Percentiles rank a stretch among this genome's conserved stretches.
These are phyloP conservation scores for Okamejei kenojei DNA, from an alignment of 2,797 vertebrate genomes.

Conservation along the genomic window DNA sequence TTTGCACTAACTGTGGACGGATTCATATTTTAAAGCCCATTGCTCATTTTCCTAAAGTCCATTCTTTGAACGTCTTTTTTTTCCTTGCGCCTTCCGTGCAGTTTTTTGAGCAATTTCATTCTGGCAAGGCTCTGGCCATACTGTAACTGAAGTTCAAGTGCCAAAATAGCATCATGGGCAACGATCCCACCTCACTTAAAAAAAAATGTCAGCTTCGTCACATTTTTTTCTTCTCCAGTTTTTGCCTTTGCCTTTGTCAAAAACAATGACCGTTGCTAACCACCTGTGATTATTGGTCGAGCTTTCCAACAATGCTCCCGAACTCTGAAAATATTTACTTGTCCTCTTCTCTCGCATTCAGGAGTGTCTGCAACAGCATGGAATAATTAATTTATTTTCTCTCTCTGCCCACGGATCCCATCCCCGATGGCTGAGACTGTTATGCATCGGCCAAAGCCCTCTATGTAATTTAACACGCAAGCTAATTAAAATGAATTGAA, in stretches of 20 bases:
- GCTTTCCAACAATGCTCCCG: background rate
- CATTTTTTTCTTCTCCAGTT: background rate
- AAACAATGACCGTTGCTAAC: background rate
- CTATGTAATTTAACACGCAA: background rate
- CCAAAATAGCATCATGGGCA: background rate
- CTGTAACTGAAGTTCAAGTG: background rate
- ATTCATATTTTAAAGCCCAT: background rate
- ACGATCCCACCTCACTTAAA: background rate
- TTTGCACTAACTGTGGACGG: too few species aligned
- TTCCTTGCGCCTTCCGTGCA: background rate
- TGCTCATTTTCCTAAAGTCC: background rate
- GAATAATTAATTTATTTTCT: background rate
- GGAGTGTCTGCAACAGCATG: background rate
- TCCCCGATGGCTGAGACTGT: background rate
- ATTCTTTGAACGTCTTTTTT: too few species aligned
- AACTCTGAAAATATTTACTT: background rate
- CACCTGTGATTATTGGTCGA: background rate
- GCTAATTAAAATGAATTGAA: slow-evolving; percentile 15
- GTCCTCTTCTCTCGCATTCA: background rate
- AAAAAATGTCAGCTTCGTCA: background rate
- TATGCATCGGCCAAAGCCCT: background rate
- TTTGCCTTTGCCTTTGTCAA: background rate
- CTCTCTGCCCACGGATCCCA: background rate
- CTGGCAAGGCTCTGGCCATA: background rate
- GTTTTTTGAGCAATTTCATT: background rate